These are phyloP conservation scores for Phorcus lineatus DNA, from an alignment of 2,888 invertebrate species.

Conservation along the genomic window DNA sequence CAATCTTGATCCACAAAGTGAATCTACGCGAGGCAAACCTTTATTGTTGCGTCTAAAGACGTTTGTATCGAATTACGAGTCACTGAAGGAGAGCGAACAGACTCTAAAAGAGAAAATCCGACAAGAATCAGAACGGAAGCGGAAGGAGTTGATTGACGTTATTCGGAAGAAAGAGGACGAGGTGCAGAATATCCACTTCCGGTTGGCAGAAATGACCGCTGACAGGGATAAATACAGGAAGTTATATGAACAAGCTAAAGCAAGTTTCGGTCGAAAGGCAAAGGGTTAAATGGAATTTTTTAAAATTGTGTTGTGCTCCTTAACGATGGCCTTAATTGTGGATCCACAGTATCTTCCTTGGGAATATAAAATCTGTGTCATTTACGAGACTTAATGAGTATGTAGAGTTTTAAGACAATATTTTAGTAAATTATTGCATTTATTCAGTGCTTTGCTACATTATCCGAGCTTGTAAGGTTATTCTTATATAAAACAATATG, in stretches of 20 bases:
- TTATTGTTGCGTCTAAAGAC: conserved; percentile 38
- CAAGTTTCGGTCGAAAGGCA: conserved; percentile 33
- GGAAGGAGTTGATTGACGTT: conserved; percentile 40
- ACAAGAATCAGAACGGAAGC: conserved; percentile 42
- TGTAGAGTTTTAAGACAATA: too few species aligned
- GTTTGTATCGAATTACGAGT: conserved; percentile 38
- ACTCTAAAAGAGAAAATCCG: conserved; percentile 40
- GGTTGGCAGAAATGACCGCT: conserved; percentile 50
- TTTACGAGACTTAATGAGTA: too few species aligned
- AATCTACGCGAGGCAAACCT: conserved; percentile 28
- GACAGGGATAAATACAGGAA: conserved; percentile 57
- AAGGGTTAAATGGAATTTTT: not conserved
- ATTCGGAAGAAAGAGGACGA: conserved; percentile 50
- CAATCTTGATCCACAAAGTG: not conserved
- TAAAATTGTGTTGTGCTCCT: too few species aligned
- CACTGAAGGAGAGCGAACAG: conserved; percentile 38
- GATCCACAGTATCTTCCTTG: too few species aligned
- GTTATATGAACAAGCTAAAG: conserved; percentile 54
- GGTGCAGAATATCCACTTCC: conserved; percentile 43
- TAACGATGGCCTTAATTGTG: too few species aligned
- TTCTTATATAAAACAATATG: too few species aligned
- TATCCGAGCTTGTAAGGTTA: too few species aligned
- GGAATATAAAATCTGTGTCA: too few species aligned
- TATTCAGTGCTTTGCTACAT: too few species aligned
- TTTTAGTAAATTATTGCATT: too few species aligned